phyloP scores from a whole-genome alignment of 1,140 invertebrate genomes.

The Drosophila lacertosa region DNA sequence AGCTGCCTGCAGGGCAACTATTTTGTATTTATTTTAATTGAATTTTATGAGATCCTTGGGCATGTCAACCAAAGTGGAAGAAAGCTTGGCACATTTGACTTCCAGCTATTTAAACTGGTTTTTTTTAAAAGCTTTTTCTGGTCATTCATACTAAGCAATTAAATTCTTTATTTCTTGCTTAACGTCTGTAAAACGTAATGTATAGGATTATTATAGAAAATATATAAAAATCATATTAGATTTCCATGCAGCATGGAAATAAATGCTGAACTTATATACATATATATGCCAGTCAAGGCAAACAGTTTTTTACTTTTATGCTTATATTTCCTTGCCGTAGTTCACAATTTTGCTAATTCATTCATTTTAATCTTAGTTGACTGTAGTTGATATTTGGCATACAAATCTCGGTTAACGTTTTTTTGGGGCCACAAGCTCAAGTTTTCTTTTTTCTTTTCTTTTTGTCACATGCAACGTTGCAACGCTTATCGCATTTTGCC shows the following conservation, averaged over 20 bases:
- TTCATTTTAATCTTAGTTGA: slow-evolving; percentile 6
- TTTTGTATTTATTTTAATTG: slow-evolving; percentile 5
- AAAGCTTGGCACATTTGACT: neutral
- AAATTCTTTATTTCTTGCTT: no score
- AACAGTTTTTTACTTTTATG: no score
- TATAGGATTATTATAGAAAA: no score
- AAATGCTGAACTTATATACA: no score
- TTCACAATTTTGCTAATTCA: neutral
- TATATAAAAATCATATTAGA: no score
- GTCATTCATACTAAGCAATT: no score
- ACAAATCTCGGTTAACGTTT: neutral
- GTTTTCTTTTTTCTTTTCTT: neutral
- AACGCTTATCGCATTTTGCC: slow-evolving; percentile 27
- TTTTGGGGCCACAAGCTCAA: slow-evolving; percentile 11
- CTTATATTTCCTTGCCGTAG: no score
- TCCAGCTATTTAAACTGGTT: neutral
- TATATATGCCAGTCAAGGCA: no score
- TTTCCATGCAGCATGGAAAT: no score
- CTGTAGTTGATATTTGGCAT: slow-evolving; percentile 1
- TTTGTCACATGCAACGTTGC: slow-evolving; percentile 32
- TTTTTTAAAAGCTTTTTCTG: no score
- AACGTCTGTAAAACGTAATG: no score
- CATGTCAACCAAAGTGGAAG: neutral
- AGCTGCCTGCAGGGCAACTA: neutral
- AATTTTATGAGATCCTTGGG: slow-evolving; percentile 10